Evolutionary conservation across 1,140 invertebrate species (phyloP).

Genomic region (Megathymus violae): DNA sequence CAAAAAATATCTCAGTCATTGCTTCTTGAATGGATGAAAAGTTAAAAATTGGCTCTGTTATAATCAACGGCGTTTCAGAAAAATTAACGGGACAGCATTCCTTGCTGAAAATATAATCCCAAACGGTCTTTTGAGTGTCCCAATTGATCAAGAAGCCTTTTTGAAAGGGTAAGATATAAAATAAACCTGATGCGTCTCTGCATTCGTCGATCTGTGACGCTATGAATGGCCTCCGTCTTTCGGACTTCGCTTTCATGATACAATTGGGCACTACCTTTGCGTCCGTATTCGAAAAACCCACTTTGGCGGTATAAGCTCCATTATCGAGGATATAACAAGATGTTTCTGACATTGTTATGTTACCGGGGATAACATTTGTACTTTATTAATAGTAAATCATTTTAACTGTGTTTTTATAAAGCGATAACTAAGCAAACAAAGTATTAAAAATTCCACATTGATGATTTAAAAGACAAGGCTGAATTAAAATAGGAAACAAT

Average conservation of each 20-base stretch:
- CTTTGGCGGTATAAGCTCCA: slow-evolving; percentile 93
- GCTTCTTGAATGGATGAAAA: slow-evolving; percentile 96
- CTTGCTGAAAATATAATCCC: slow-evolving; percentile 97
- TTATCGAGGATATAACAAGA: slow-evolving; percentile 92
- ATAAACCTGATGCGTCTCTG: slow-evolving; percentile 96
- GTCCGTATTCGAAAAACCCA: slow-evolving; percentile 88
- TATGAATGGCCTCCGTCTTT: slow-evolving; percentile 95
- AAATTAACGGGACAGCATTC: slow-evolving; percentile 92
- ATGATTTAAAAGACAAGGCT: no score
- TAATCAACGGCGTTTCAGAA: slow-evolving; percentile 91
- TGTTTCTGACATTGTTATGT: slow-evolving; percentile 69
- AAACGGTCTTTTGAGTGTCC: slow-evolving; percentile 97
- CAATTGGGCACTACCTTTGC: slow-evolving; percentile 96
- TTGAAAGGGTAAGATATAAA: slow-evolving; percentile 97
- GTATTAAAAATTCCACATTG: no score
- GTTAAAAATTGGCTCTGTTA: slow-evolving; percentile 98
- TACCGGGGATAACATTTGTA: slow-evolving; percentile 45
- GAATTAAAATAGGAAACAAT: no score
- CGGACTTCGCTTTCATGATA: slow-evolving; percentile 99
- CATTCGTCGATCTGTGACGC: slow-evolving; percentile 93
- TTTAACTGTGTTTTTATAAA: no score
- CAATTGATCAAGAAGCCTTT: slow-evolving; percentile 98
- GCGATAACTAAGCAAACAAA: no score
- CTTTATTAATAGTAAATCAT: not conserved
- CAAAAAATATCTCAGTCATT: slow-evolving; percentile 98